A percentile compares a stretch with the other conserved stretches of the same genome.
These are phyloP conservation scores for Halyomorpha halys DNA, from an alignment of 1,140 invertebrate species.

Conservation along the genomic window DNA sequence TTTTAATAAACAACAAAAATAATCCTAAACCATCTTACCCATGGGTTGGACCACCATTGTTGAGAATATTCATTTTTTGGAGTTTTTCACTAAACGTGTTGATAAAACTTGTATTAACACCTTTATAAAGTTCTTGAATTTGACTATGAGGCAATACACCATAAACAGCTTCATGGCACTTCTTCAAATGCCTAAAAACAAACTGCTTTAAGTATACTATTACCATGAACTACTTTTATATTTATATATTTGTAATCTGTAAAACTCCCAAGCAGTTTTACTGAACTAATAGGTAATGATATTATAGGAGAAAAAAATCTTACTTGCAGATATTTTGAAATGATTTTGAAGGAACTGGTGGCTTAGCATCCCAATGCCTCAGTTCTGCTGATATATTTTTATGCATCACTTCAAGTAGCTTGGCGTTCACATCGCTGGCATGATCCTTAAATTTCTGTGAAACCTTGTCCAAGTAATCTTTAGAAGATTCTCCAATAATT, in stretches of 20 bases:
- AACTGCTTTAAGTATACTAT: constrained; percentile 20
- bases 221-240: no score
- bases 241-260: no score
- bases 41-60: constrained; percentile 91
- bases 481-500: constrained; percentile 29
- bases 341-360: constrained; percentile 84
- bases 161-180: constrained; percentile 83
- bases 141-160: constrained; percentile 63
- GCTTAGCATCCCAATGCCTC: constrained; percentile 80
- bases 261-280: no score
- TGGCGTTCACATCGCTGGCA: constrained; percentile 80
- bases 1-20: not conserved
- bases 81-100: constrained; percentile 73
- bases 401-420: constrained; percentile 81
- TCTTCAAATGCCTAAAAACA: constrained; percentile 66
- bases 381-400: constrained; percentile 68
- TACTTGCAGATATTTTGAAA: constrained; percentile 78
- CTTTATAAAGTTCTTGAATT: constrained; percentile 64
- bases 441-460: constrained; percentile 43
- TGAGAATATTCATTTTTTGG: constrained; percentile 74
- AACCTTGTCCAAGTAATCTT: constrained; percentile 29
- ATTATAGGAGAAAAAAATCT: constrained; percentile 7
- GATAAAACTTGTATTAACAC: constrained; percentile 80
- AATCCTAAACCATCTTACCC: constrained; percentile 45
- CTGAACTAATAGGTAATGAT: not conserved